Conservation (phyloP, 1,140 invertebrate species). For the Rhagoletis pomonella region DNA sequence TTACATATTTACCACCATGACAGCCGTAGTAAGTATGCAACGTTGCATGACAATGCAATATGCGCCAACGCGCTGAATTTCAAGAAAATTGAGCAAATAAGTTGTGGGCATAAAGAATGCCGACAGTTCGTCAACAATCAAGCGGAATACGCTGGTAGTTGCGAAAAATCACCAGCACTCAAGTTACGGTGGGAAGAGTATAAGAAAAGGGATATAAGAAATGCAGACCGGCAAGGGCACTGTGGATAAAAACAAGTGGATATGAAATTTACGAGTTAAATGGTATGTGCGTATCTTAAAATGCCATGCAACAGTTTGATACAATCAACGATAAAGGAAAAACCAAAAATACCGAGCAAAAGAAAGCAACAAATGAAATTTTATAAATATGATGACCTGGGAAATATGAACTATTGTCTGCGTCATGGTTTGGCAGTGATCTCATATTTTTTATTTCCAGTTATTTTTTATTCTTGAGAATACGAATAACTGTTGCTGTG, state of each 20-base stretch:
- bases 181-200: not conserved
- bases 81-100: conserved; percentile 18
- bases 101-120: conserved; percentile 1
- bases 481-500: too few species aligned
- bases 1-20: not conserved
- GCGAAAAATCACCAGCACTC: not conserved
- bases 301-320: not conserved
- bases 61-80: not conserved
- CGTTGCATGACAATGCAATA: conserved; percentile 34
- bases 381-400: not conserved
- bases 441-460: not conserved
- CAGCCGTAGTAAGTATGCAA: not conserved
- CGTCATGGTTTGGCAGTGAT: not conserved
- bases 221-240: not conserved
- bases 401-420: not conserved
- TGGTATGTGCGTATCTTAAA: not conserved
- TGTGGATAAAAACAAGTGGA: not conserved
- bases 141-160: not conserved
- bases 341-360: not conserved
- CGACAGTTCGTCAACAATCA: not conserved
- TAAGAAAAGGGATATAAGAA: not conserved
- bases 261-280: not conserved
- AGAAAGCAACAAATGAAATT: not conserved
- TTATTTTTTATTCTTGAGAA: not conserved
- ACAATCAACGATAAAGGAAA: not conserved